phyloP scores from a whole-genome alignment of 2,797 vertebrate species.

The Heliangelus exortis region DNA sequence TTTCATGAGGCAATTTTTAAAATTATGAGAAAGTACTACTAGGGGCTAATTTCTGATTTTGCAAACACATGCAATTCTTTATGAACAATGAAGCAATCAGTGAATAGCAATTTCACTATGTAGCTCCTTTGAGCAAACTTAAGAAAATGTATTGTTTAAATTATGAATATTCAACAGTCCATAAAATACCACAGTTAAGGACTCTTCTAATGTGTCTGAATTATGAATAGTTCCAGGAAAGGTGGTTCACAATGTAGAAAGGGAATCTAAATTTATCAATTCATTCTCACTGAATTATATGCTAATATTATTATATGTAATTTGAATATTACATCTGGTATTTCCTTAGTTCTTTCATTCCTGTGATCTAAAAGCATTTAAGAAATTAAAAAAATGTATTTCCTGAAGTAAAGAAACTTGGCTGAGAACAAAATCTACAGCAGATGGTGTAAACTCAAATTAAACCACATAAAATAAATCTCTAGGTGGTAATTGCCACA shows the following conservation, averaged over 20 bases:
- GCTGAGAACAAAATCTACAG: not conserved
- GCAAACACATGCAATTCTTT: conserved; percentile 22
- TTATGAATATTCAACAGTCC: conserved; percentile 52
- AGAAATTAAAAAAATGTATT: conserved; percentile 32
- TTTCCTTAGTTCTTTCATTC: not conserved
- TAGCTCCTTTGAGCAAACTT: conserved; percentile 1
- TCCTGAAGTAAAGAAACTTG: not conserved
- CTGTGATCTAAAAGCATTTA: conserved; percentile 15
- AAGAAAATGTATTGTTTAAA: conserved; percentile 28
- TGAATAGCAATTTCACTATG: conserved; percentile 27
- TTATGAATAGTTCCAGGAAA: conserved; percentile 51
- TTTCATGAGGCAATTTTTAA: not conserved
- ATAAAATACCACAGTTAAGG: conserved; percentile 33
- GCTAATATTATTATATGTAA: not conserved
- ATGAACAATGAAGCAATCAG: conserved; percentile 11
- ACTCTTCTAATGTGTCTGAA: conserved; percentile 2
- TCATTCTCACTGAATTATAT: conserved; percentile 13
- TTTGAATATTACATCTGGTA: not conserved
- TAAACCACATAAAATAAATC: conserved; percentile 5
- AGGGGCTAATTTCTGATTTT: conserved; percentile 24
- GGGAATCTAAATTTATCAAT: conserved; percentile 33
- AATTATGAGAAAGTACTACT: not conserved
- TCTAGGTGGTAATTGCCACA: not conserved
- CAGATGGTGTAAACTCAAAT: conserved; percentile 11
- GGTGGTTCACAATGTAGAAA: not conserved